Percentiles rank a stretch among this genome's conserved stretches.
Evolutionary conservation across 1,140 invertebrate species (phyloP).

Genomic region (Potamilus streckersoni): DNA sequence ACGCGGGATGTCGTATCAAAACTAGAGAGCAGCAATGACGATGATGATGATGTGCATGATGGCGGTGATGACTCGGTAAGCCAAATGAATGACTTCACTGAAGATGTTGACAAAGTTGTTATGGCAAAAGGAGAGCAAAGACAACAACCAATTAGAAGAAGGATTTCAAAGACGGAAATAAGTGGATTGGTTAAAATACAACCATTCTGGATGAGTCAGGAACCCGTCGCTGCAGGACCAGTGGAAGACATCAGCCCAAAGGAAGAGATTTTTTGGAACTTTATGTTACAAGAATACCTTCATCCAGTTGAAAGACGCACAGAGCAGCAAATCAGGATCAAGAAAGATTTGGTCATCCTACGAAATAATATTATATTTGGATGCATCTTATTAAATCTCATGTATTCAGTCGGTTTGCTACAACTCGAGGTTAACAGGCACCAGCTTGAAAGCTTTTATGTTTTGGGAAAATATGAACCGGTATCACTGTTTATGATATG

Average conservation of each 20-base stretch:
- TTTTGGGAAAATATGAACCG: conserved; percentile 29
- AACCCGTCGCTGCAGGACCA: not conserved
- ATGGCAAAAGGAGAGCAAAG: too few relatives aligned
- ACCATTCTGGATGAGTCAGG: too few relatives aligned
- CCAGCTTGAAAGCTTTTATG: conserved; percentile 16
- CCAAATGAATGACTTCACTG: too few relatives aligned
- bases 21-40: conserved; percentile 69
- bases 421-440: conserved; percentile 43
- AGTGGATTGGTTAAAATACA: too few relatives aligned
- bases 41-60: not conserved
- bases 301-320: conserved; percentile 43
- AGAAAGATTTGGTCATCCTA: conserved; percentile 37
- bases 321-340: conserved; percentile 61
- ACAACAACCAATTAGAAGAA: too few relatives aligned
- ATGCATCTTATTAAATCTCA: conserved; percentile 54
- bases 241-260: not conserved
- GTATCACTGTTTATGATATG: conserved; percentile 51
- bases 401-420: conserved; percentile 58
- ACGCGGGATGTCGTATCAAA: conserved; percentile 88
- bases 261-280: conserved; percentile 27
- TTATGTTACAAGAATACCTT: conserved; percentile 46
- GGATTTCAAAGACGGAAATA: too few relatives aligned
- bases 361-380: conserved; percentile 55
- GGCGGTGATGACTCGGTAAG: too few relatives aligned
- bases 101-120: too few relatives aligned